Evolutionary conservation across 1,140 invertebrate genomes (phyloP), one percentile per base, ranked within the genome.

Genomic region (Chrysoperla carnea): DNA sequence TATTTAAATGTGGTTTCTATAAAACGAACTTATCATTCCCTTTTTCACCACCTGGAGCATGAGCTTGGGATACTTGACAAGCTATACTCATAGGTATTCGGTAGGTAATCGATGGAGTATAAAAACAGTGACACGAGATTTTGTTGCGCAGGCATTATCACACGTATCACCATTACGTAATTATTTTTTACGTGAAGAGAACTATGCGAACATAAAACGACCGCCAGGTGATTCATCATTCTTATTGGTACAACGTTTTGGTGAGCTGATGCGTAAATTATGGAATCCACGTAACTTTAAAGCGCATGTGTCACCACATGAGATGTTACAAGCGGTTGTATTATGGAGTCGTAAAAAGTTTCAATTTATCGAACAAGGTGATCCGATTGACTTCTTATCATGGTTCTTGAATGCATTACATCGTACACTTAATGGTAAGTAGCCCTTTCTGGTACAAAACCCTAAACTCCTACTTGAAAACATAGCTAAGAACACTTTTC

Each of bases 261-360:
- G 95, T 3, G 96, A 99, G 62, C 66, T 99, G 6, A 78, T 99
- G 61, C 64, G 96, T 5, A 99, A 99, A 64, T 67, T 99, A 48
- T 99, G 96, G 96, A 99, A 99, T 66, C 93, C 94, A 0, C 67
- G 91, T 43, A 98, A 98, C 59, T 99, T 99, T 57, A 99, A 99
- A 68, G 88, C 94, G 5, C 96, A 99, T 59, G 96, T 99, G 1
- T 97, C 92, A 40, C 96, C 96, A 0, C 96, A 99, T 63, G 96
- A 99, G 71, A 99, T 99, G 95, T 65, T 99, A 9, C 96, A 99
- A 65, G 91, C 96, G 29, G 93, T 99, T 28, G 95, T 99, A 1
- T 64, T 98, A 6, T 98, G 92, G 81, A 96, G 91, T 53, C 89
- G 92, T 60, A 99, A 99, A 57, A 78, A 80, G 51, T 99, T 98